Evolutionary conservation across 2,888 invertebrate genomes (phyloP).

Genomic region (Halocaridina rubra): DNA sequence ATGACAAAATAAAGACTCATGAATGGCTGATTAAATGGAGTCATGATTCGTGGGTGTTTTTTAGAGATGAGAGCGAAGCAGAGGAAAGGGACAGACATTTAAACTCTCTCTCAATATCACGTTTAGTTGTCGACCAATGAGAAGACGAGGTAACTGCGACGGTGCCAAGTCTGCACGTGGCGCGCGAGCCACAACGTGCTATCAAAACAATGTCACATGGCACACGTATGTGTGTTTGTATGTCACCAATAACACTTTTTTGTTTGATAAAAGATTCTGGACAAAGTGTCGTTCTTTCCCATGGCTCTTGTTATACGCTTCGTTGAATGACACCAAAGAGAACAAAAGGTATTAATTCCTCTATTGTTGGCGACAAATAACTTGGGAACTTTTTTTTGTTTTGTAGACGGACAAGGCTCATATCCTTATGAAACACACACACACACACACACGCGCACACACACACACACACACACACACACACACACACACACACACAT

Average conservation of each 20-base stretch:
- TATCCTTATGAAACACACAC: too few species aligned
- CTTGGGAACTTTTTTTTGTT: too few species aligned
- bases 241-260: constrained; percentile 6
- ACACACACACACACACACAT: too few species aligned
- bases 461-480: too few species aligned
- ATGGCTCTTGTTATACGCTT: too few species aligned
- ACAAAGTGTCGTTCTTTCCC: too few species aligned
- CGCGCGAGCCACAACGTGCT: constrained; percentile 43
- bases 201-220: constrained; percentile 60
- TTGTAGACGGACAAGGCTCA: too few species aligned
- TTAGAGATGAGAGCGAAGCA: constrained; percentile 37
- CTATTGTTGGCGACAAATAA: too few species aligned
- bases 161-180: constrained; percentile 57
- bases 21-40: constrained; percentile 33
- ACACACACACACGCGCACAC: too few species aligned
- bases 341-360: too few species aligned
- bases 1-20: constrained; percentile 34
- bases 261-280: too few species aligned
- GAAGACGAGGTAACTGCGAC: constrained; percentile 18
- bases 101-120: constrained; percentile 56
- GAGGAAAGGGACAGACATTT: constrained; percentile 55
- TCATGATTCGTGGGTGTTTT: constrained; percentile 29
- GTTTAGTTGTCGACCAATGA: constrained; percentile 46
- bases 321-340: too few species aligned
- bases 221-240: constrained; percentile 26